Base-by-base conservation (phyloP, 2,888 invertebrate genomes). In the Parochlus steinenii region DNA sequence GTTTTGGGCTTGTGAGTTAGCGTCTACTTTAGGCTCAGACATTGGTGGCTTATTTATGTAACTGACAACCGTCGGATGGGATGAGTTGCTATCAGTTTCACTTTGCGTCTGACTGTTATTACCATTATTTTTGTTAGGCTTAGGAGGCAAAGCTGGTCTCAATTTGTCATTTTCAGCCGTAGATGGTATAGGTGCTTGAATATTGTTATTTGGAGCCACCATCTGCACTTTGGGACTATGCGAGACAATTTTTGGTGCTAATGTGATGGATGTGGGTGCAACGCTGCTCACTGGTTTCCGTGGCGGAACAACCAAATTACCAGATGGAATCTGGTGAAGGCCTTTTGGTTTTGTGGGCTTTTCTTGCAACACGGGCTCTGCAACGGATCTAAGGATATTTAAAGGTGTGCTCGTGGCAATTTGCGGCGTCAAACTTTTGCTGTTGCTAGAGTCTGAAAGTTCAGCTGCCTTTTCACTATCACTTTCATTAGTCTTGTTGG, bases 281-380 rank as follows among this genome's bases (percentile, higher is more conserved):
- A 83, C 83, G 58, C 82, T 83, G 55, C 82, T 83, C 43, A 83
- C 76, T 41, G 85, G 85, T 57, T 85, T 85, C 65, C 85, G 72
- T 46, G 63, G 57, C 45, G 61, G 58, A 48, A 56, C 54, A 19
- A 55, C 53, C 50, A 55, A 40, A 39, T 53, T 50, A 43, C 48
- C 51, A 17, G 46, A 48, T 33, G 47, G 50, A 33, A 49, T 47
- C 39, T 48, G 48, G 34, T 45, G 46, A 22, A 50, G 39, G 10
- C 48, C 65, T 60, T 67, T 58, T 39, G 61, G 52, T 41, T 45
- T 52, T 16, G 45, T 56, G 58, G 47, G 45, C 31, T 43, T 45
- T 17, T 43, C 45, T 3, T 47, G 43, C 8, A 31, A 45, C 8
- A 54, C 48, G 2, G 53, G 51, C 8, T 54, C 43, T 8, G 56